Evolutionary conservation across 2,797 vertebrate species (phyloP), one percentile per base, ranked within the genome.

Genomic region (Anguilla pacifica): DNA sequence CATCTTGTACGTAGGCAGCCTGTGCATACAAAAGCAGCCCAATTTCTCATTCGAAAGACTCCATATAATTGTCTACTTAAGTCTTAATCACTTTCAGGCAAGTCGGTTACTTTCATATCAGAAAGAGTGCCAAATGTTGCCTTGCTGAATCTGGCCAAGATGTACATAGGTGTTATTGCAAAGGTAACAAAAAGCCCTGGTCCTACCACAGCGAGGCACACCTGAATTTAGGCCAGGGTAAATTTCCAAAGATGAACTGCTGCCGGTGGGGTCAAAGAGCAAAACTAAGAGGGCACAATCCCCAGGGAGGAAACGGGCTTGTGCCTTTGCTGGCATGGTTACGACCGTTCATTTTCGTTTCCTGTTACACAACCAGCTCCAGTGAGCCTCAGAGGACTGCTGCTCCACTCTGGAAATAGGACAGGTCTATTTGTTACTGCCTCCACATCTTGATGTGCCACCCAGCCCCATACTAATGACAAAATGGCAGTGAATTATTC

Each of bases 401-500:
- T 17, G 35, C 31, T 11, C 72, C 17, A 17, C 72, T 79, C 31
- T 46, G 74, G 35, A 79, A 79, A 79, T 43, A 79, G 74, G 74
- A 25, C 74, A 79, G 35, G 17, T 79, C 74, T 46, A 43, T 79
- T 79, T 43, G 74, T 79, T 46, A 79, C 74, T 22, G 35, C 35
- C 13, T 77, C 39, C 31, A 39, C 72, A 5, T 77, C 72, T 35
- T 35, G 35, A 43, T 46, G 74, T 79, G 35, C 74, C 74, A 46
- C 35, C 35, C 35, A 22, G 35, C 35, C 74, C 35, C 19, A 22
- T 43, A 19, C 17, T 22, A 79, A 79, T 35, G 74, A 43, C 74
- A 79, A 79, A 79, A 79, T 46, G 74, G 74, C 74, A 46, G 74
- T 79, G 74, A 79, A 43, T 79, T 79, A 79, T 39, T 43, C 74